A percentile compares a stretch with the other conserved stretches of the same genome.
These are phyloP conservation scores for Junonia oenone DNA, from an alignment of 2,888 invertebrate species.

Conservation along the genomic window DNA sequence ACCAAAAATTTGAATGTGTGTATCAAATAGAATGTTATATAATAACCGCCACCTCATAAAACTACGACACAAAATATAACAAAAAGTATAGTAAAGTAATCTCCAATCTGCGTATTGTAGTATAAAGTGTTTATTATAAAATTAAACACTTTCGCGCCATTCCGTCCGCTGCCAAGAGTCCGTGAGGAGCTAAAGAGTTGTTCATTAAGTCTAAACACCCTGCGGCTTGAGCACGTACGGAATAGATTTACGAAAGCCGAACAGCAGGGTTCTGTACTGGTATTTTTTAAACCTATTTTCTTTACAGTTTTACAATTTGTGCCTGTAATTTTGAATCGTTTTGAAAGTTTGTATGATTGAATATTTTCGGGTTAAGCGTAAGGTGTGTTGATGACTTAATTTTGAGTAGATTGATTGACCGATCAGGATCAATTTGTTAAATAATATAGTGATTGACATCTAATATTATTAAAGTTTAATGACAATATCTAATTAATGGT, in stretches of 20 bases:
- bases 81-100: background rate
- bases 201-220: conserved; percentile 60
- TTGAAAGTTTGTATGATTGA: background rate
- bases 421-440: no score
- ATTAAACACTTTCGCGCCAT: conserved; percentile 30
- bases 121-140: conserved; percentile 19
- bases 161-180: conserved; percentile 27
- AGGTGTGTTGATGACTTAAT: no score
- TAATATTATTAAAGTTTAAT: no score
- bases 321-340: background rate
- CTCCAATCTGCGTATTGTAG: conserved; percentile 1
- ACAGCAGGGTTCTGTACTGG: conserved; percentile 31
- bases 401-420: no score
- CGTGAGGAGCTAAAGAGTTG: conserved; percentile 37
- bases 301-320: background rate
- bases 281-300: background rate
- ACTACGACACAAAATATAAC: background rate
- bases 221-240: conserved; percentile 60
- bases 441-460: no score
- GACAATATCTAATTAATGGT: no score
- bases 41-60: background rate
- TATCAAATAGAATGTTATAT: background rate
- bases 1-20: no score
- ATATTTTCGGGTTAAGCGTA: no score
- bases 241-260: conserved; percentile 51